Base-by-base conservation (phyloP, 2,888 invertebrate genomes). In the Anoncus sp. region DNA sequence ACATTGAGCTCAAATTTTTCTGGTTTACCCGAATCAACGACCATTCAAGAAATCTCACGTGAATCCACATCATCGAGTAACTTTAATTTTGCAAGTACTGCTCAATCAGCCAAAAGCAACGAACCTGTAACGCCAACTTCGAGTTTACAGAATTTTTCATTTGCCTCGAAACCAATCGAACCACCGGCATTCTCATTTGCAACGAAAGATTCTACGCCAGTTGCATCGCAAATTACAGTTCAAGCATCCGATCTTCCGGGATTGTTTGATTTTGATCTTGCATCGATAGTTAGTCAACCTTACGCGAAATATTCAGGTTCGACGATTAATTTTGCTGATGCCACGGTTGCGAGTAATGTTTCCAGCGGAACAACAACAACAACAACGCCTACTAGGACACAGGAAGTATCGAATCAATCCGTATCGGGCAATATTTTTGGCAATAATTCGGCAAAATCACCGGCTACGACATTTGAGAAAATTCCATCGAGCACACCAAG, bases 91-190 rank as follows among this genome's bases (percentile, higher is more conserved):
- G 49, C 70, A 9, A 74, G 43, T 45, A 20, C 77, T 16, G n/a
- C 40, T 12, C 82, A 84, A 57, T 31, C 73, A 6, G 24, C 80
- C 5, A 77, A 77, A 20, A 73, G 75, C 18, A 60, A 53, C n/a
- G 77, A 74, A 24, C 40, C 65, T 2, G 51, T 45, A 12, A 57
- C 80, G 1, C 59, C 80, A 14, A 31, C 81, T 40, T 66, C 79
- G 10, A 77, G 14, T 24, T 55, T 79, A 4, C 81, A 81, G 59
- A 70, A 71, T 57, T 84, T 86, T 63, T 87, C 87, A 1, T 86
- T 86, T 22, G 82, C 84, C 20, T 77, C 83, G 3, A 87, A 86
- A 55, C 66, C 85, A 2, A 62, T 79, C 1, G 78, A 77, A 57
- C 14, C 72, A 3, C 76, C 81, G 10, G 75, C 78, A 4, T 72